Conservation (phyloP, 2,113 vertebrate species). For the Pheucticus melanocephalus region DNA sequence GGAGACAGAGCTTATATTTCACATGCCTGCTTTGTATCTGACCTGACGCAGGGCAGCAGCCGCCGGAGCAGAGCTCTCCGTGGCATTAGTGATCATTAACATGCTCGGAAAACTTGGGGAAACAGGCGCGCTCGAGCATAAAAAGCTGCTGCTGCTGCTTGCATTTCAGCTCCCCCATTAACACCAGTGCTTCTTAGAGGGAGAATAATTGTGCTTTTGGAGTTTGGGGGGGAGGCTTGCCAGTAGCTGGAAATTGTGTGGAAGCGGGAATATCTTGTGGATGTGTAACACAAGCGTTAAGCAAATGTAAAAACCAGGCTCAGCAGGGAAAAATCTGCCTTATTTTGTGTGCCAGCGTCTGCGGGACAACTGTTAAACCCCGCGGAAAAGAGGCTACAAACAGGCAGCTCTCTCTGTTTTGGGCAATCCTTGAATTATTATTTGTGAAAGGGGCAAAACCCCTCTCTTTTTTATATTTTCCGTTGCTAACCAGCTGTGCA, state of each 20-base stretch:
- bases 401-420: neutral
- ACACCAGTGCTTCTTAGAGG: neutral
- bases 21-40: slow-evolving; percentile 4
- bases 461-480: slow-evolving; percentile 57
- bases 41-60: neutral
- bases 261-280: neutral
- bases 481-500: slow-evolving; percentile 68
- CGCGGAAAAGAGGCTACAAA: neutral
- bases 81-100: neutral
- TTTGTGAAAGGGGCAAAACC: slow-evolving; percentile 52
- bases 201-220: neutral
- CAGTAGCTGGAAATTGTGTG: neutral
- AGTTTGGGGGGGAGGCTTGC: neutral
- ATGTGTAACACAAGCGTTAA: neutral
- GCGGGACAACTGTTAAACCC: slow-evolving; percentile 11
- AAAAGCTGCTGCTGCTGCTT: neutral
- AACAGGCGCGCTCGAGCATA: neutral
- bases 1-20: neutral
- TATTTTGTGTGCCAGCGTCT: neutral
- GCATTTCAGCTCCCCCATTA: slow-evolving; percentile 4
- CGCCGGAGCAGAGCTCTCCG: neutral
- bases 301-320: slow-evolving; percentile 5
- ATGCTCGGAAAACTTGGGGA: slow-evolving; percentile 4
- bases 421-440: slow-evolving; percentile 38
- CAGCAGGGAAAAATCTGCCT: neutral